These are phyloP conservation scores for Antrozous pallidus DNA, from an alignment of 2,797 vertebrate genomes.

Conservation along the genomic window DNA sequence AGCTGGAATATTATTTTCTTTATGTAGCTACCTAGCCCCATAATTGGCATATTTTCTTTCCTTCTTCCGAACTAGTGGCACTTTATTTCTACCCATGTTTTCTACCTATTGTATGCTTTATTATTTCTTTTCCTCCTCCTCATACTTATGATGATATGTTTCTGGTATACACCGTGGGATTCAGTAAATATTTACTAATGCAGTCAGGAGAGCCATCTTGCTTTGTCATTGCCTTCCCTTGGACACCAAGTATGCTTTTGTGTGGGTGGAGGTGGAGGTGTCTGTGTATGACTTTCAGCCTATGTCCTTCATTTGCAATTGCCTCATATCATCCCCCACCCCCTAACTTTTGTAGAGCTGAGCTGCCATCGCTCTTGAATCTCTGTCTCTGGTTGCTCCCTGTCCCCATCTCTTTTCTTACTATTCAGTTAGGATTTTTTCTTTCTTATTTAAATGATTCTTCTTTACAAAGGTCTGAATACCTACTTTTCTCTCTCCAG, in stretches of 20 bases:
- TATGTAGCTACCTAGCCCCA: neutral
- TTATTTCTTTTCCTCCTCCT: neutral
- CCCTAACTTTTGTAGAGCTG: neutral
- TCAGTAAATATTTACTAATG: neutral
- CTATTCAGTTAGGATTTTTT: neutral
- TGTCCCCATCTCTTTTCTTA: neutral
- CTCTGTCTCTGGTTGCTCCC: neutral
- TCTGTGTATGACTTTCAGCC: neutral
- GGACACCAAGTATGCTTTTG: neutral
- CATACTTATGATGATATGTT: neutral
- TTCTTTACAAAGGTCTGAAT: neutral
- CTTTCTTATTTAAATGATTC: constrained; percentile 12
- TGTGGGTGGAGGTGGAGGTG: neutral
- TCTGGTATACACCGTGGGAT: neutral
- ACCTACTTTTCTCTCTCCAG: neutral
- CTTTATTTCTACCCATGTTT: neutral
- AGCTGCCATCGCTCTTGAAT: neutral
- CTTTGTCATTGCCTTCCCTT: neutral
- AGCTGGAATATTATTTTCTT: constrained; percentile 20
- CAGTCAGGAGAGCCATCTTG: neutral
- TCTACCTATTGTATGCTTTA: neutral
- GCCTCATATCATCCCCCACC: neutral
- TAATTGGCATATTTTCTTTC: neutral
- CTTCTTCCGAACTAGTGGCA: neutral
- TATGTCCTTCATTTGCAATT: neutral